Conservation (phyloP, 2,888 invertebrate species). For the Himalopsyche japonica region DNA sequence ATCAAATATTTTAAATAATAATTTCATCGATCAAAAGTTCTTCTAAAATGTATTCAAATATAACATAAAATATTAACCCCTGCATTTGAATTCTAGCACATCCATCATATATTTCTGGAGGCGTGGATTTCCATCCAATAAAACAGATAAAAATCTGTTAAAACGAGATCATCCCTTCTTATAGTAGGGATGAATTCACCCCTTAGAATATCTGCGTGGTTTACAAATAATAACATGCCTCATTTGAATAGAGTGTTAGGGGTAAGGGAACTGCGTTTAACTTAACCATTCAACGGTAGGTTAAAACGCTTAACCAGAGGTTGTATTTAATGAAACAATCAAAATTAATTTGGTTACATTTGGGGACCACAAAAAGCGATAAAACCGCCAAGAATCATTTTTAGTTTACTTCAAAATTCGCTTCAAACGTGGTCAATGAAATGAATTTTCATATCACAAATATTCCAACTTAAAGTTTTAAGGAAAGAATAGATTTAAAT, state of each 20-base stretch:
- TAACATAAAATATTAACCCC: neutral
- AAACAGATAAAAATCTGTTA: constrained; percentile 17
- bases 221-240: constrained; percentile 10
- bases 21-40: neutral
- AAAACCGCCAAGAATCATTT: no score
- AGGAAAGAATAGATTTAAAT: no score
- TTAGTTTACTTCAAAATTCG: no score
- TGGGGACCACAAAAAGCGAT: no score
- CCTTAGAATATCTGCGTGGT: constrained; percentile 8
- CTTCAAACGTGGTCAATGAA: no score
- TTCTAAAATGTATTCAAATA: neutral
- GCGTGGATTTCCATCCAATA: neutral
- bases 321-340: no score
- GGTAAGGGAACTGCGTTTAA: neutral
- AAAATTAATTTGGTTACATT: no score
- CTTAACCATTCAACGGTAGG: neutral
- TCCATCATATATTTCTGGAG: neutral
- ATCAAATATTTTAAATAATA: no score
- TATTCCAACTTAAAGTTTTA: no score
- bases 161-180: constrained; percentile 9
- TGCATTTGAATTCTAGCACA: neutral
- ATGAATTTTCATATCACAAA: no score
- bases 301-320: neutral
- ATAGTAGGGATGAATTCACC: neutral
- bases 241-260: constrained; percentile 11